Evolutionary conservation across 2,888 invertebrate species (phyloP).

Genomic region (Athalia cordata): DNA sequence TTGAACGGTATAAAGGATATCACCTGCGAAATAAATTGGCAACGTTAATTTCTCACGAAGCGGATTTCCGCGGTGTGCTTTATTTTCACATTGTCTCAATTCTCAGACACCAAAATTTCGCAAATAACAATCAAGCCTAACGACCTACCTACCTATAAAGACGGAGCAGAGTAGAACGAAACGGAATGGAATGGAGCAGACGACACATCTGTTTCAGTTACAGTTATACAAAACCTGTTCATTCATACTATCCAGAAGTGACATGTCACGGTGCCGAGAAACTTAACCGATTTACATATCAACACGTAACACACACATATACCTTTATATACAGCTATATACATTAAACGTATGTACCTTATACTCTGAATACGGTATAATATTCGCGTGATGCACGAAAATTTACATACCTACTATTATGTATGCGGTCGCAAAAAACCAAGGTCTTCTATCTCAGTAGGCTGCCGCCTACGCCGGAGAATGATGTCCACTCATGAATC

Average conservation of each 20-base stretch:
- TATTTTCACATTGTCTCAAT: too few species aligned
- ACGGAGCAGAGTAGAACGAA: background rate
- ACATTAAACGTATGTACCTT: background rate
- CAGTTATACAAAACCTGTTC: slow-evolving; percentile 42
- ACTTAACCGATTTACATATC: slow-evolving; percentile 34
- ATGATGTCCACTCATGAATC: too few species aligned
- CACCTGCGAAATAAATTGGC: background rate
- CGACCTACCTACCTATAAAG: too few species aligned
- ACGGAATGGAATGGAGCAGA: background rate
- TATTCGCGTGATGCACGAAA: background rate
- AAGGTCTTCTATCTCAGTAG: too few species aligned
- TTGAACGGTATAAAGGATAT: too few species aligned
- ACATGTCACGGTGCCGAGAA: slow-evolving; percentile 40
- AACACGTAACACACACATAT: slow-evolving; percentile 26
- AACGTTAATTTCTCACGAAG: background rate
- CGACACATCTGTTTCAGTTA: slow-evolving; percentile 37
- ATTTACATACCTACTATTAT: slow-evolving; percentile 5
- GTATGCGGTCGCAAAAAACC: too few species aligned
- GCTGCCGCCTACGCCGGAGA: too few species aligned
- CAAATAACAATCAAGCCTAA: too few species aligned
- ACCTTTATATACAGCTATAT: too few species aligned
- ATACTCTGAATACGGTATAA: background rate
- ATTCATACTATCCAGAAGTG: slow-evolving; percentile 31
- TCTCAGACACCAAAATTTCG: too few species aligned
- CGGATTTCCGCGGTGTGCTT: too few species aligned